These are phyloP conservation scores for Autographa gamma DNA, from an alignment of 2,888 invertebrate genomes.

Conservation along the genomic window DNA sequence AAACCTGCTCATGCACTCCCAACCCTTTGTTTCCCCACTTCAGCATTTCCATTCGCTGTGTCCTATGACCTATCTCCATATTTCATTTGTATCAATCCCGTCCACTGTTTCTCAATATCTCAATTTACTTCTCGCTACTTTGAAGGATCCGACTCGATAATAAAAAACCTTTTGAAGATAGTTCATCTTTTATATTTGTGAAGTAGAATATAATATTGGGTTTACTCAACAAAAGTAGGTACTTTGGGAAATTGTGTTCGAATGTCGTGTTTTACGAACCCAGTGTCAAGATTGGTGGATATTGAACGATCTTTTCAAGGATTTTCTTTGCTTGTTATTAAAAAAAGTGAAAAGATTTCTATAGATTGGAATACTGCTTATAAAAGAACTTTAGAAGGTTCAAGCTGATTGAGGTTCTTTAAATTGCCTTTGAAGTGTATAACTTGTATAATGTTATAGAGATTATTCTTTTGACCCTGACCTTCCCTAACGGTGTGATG, in stretches of 20 bases:
- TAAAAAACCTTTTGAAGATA: conserved; percentile 52
- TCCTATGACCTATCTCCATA: conserved; percentile 45
- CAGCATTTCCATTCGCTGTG: conserved; percentile 23
- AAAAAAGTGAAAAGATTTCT: neutral
- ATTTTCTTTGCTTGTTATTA: conserved; percentile 7
- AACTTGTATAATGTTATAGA: neutral
- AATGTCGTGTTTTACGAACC: conserved; percentile 15
- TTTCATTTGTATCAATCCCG: conserved; percentile 58
- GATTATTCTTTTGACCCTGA: neutral
- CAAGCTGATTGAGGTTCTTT: neutral
- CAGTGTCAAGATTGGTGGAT: conserved; percentile 5
- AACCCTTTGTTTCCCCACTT: conserved; percentile 26
- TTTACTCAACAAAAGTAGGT: conserved; percentile 27
- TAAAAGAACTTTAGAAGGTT: conserved; percentile 1
- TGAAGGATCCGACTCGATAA: conserved; percentile 40
- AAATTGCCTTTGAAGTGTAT: neutral
- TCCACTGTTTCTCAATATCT: conserved; percentile 58
- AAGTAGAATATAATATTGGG: conserved; percentile 40
- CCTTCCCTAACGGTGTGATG: neutral
- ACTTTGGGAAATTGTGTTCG: conserved; percentile 23
- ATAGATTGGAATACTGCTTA: neutral
- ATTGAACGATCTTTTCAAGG: neutral
- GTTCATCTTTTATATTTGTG: conserved; percentile 52
- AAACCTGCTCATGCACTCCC: conserved; percentile 14
- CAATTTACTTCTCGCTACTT: conserved; percentile 48